Conservation (phyloP, 1,140 invertebrate genomes). For the Oncopeltus fasciatus region DNA sequence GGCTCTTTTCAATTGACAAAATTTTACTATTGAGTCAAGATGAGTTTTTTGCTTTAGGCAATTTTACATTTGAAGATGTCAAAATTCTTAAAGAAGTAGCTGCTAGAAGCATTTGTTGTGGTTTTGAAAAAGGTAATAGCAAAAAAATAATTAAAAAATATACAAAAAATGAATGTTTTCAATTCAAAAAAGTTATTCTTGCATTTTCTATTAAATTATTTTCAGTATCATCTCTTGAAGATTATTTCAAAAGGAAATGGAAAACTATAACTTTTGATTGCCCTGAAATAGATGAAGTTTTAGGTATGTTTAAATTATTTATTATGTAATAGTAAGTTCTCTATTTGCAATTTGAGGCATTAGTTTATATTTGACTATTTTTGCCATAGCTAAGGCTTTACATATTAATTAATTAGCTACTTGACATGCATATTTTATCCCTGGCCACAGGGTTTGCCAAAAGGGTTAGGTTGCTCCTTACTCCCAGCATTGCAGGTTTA, state of each 20-base stretch:
- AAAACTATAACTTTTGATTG: conserved; percentile 8
- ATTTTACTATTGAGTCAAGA: not conserved
- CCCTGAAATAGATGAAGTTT: not conserved
- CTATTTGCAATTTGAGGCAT: too few species aligned
- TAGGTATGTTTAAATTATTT: conserved; percentile 4
- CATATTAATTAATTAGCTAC: too few species aligned
- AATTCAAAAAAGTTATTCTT: not conserved
- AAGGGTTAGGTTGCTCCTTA: too few species aligned
- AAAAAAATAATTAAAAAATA: not conserved
- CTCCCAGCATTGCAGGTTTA: too few species aligned
- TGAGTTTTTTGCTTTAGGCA: conserved; percentile 7
- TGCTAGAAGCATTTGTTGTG: not conserved
- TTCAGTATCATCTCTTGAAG: not conserved
- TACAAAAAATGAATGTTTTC: not conserved
- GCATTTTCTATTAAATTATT: not conserved
- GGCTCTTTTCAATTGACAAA: conserved; percentile 1
- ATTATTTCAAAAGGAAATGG: not conserved
- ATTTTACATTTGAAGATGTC: conserved; percentile 11
- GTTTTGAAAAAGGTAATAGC: conserved; percentile 5
- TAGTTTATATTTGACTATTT: too few species aligned
- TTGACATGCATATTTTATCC: too few species aligned
- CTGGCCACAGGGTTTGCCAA: too few species aligned
- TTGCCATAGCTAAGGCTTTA: too few species aligned
- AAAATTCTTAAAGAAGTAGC: conserved; percentile 3
- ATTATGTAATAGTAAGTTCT: not conserved